These are phyloP conservation scores for Erethizon dorsatum DNA, from an alignment of 2,797 vertebrate genomes.

Conservation along the genomic window DNA sequence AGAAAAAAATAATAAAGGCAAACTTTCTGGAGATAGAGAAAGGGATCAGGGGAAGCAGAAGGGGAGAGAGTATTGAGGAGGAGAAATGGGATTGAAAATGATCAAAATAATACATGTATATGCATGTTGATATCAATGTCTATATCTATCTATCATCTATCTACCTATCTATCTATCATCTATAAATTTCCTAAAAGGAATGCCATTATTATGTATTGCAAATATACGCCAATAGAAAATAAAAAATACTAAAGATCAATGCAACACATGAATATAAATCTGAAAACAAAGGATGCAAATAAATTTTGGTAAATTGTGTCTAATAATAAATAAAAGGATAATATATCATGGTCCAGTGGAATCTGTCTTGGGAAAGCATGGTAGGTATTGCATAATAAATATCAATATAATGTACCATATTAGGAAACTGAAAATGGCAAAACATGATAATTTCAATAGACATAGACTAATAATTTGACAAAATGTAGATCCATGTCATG, in stretches of 20 bases:
- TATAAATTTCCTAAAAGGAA: too few relatives aligned
- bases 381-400: background rate
- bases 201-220: too few relatives aligned
- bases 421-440: background rate
- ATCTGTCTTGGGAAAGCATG: background rate
- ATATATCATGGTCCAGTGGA: background rate
- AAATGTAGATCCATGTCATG: background rate
- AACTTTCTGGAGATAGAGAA: too few relatives aligned
- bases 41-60: too few relatives aligned
- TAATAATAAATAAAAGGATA: background rate
- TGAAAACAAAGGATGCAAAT: background rate
- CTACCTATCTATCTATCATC: too few relatives aligned
- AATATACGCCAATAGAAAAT: too few relatives aligned
- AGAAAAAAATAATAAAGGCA: background rate
- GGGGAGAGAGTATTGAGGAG: too few relatives aligned
- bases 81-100: too few relatives aligned
- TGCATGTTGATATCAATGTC: too few relatives aligned
- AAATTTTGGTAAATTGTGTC: background rate
- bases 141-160: too few relatives aligned
- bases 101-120: too few relatives aligned
- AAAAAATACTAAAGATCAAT: background rate
- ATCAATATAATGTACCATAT: background rate
- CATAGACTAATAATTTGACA: background rate
- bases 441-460: background rate
- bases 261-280: background rate